A percentile compares a stretch with the other conserved stretches of the same genome.
Evolutionary conservation across 2,888 invertebrate genomes (phyloP).

Genomic region (Sesamia inferens): DNA sequence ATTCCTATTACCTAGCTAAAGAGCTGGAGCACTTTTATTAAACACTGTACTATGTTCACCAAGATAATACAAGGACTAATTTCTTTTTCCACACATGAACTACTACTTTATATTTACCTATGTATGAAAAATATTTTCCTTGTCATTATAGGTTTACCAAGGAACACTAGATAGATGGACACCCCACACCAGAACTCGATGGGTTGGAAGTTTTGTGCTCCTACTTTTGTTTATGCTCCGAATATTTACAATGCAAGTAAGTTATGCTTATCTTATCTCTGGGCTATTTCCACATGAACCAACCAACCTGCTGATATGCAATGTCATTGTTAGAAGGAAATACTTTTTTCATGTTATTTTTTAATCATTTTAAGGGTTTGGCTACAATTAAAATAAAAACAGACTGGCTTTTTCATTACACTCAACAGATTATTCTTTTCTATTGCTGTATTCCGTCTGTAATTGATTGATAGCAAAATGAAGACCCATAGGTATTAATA

Average conservation of each 20-base stretch:
- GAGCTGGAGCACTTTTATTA: neutral
- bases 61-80: neutral
- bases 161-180: constrained; percentile 96
- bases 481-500: neutral
- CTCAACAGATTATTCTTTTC: neutral
- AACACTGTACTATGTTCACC: neutral
- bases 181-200: constrained; percentile 94
- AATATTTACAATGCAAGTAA: constrained; percentile 95
- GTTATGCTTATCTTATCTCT: constrained; percentile 63
- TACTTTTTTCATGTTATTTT: constrained; percentile 9
- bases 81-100: neutral
- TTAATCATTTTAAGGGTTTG: neutral
- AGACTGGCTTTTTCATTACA: neutral
- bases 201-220: constrained; percentile 93
- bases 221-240: constrained; percentile 94
- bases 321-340: constrained; percentile 20
- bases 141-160: constrained; percentile 92
- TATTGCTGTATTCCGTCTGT: constrained; percentile 8
- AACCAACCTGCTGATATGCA: constrained; percentile 29
- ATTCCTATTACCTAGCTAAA: neutral
- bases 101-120: neutral
- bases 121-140: constrained; percentile 7
- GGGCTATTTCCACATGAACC: constrained; percentile 33
- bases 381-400: neutral
- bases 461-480: constrained; percentile 11